A percentile compares a stretch with the other conserved stretches of the same genome.
These are phyloP conservation scores for Drosophila yooni DNA, from an alignment of 2,888 invertebrate genomes.

Conservation along the genomic window DNA sequence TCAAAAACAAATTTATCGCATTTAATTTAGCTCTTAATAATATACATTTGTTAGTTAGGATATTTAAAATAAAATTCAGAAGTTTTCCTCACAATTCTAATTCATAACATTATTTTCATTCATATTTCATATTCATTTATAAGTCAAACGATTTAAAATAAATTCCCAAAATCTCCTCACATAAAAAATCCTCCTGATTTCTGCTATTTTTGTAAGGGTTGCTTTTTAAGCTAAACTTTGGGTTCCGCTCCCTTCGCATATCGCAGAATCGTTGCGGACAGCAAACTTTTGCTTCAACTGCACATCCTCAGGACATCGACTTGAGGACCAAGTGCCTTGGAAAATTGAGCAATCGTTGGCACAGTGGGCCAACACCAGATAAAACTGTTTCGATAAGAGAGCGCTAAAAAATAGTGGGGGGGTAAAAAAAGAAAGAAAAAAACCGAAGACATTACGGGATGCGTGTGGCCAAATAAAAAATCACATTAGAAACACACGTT, in stretches of 20 bases:
- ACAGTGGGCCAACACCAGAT: slow-evolving; percentile 39
- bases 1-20: neutral
- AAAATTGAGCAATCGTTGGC: slow-evolving; percentile 58
- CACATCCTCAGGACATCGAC: slow-evolving; percentile 1
- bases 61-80: no score
- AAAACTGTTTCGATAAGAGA: slow-evolving; percentile 56
- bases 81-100: no score
- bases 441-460: slow-evolving; percentile 43
- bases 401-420: slow-evolving; percentile 48
- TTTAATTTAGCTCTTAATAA: neutral
- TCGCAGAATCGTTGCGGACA: slow-evolving; percentile 1
- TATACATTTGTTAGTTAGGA: neutral
- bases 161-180: neutral
- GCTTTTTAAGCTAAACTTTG: neutral
- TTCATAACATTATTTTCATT: no score
- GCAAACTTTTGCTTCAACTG: neutral
- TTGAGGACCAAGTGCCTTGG: slow-evolving; percentile 38
- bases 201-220: neutral
- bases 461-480: slow-evolving; percentile 70
- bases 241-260: neutral
- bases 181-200: neutral
- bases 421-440: slow-evolving; percentile 32
- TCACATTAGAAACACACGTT: slow-evolving; percentile 82
- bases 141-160: neutral
- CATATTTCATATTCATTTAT: no score